Conservation (phyloP, 2,797 vertebrate species). For the Psittacula derbiana region DNA sequence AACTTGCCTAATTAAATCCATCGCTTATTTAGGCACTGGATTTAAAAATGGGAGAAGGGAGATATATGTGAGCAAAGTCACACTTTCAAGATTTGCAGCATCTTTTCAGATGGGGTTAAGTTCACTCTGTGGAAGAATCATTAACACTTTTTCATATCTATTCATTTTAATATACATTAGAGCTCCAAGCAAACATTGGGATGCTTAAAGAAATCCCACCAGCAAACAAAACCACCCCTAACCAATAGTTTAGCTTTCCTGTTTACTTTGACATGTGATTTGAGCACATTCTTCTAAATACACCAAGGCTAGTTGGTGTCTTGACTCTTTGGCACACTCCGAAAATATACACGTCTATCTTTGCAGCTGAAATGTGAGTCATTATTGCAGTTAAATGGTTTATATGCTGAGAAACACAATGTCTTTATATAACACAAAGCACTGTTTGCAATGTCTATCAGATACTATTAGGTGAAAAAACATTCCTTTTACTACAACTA, state of each 20-base stretch:
- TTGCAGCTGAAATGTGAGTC: slow-evolving; percentile 69
- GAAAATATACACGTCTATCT: slow-evolving; percentile 58
- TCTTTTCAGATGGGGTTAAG: slow-evolving; percentile 4
- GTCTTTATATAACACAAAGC: not conserved
- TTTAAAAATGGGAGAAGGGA: not conserved
- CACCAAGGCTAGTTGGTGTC: slow-evolving; percentile 32
- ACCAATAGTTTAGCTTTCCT: slow-evolving; percentile 41
- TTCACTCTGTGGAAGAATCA: not conserved
- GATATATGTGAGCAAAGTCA: not conserved
- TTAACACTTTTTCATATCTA: not conserved
- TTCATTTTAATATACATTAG: not conserved
- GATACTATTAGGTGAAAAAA: not conserved
- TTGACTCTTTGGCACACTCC: slow-evolving; percentile 57
- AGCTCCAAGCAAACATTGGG: not conserved
- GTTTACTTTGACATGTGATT: slow-evolving; percentile 66
- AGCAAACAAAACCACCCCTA: not conserved
- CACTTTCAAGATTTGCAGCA: not conserved
- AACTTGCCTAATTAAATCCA: not conserved
- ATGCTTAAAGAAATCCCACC: not conserved
- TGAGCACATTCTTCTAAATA: slow-evolving; percentile 49
- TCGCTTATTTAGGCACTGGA: not conserved
- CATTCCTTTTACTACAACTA: not conserved
- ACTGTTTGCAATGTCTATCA: not conserved
- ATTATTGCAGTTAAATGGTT: slow-evolving; percentile 40
- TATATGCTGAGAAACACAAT: not conserved